These are phyloP conservation scores for Argyra leucocephala DNA, from an alignment of 2,888 invertebrate species.

Conservation along the genomic window DNA sequence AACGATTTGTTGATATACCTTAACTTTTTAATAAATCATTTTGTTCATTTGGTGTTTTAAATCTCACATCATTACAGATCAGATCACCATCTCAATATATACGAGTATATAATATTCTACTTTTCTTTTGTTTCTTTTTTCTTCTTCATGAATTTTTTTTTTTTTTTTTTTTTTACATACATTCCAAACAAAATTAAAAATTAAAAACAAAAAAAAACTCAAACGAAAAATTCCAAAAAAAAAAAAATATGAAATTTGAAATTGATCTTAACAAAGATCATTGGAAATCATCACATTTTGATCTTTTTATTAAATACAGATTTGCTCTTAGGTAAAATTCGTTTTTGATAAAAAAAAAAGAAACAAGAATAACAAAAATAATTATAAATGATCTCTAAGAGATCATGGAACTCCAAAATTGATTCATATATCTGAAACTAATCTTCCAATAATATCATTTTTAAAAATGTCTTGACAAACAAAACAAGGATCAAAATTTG, in stretches of 20 bases:
- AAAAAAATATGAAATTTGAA: background rate
- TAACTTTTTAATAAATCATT: slow-evolving; percentile 2
- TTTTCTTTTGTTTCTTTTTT: too few species aligned
- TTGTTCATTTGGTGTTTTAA: slow-evolving; percentile 1
- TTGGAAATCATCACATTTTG: background rate
- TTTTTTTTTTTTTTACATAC: too few species aligned
- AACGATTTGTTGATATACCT: slow-evolving; percentile 7
- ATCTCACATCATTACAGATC: background rate
- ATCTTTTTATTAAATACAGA: background rate
- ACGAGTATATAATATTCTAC: too few species aligned
- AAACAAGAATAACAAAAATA: background rate
- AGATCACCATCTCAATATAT: background rate
- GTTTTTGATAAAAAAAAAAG: background rate
- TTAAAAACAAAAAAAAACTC: too few species aligned
- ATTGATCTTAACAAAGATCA: background rate
- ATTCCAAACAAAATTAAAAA: too few species aligned
- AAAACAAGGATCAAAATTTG: background rate
- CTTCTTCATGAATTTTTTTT: too few species aligned
- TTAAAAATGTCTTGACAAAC: background rate
- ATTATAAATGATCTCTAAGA: background rate
- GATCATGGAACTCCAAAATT: background rate
- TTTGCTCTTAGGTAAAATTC: too few species aligned
- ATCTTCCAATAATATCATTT: background rate
- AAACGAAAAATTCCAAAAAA: too few species aligned
- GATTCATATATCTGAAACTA: background rate